phyloP scores from a whole-genome alignment of 2,888 invertebrate species.

The Lasioglossum figueresi region DNA sequence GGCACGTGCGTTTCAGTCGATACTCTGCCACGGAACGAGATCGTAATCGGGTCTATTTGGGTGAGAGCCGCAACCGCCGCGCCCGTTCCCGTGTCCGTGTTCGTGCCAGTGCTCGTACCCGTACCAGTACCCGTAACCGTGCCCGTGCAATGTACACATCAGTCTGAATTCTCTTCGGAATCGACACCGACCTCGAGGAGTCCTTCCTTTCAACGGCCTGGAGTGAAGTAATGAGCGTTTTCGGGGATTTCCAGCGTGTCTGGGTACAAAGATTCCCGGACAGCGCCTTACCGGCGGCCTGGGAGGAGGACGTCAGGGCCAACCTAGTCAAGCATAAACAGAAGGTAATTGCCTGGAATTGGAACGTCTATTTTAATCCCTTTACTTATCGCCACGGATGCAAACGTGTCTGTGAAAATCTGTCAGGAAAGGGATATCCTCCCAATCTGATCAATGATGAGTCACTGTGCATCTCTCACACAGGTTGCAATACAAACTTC shows the following conservation, averaged over 20 bases:
- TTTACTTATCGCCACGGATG: background rate
- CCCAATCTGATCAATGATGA: conserved; percentile 7
- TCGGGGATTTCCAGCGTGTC: conserved; percentile 95
- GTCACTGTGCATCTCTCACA: background rate
- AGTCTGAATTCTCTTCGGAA: conserved; percentile 40
- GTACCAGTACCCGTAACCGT: background rate
- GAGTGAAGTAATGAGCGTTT: conserved; percentile 88
- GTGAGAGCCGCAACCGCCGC: conserved; percentile 59
- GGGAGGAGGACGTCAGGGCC: conserved; percentile 96
- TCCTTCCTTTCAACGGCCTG: conserved; percentile 25
- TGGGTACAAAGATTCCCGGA: conserved; percentile 96
- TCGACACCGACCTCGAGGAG: conserved; percentile 48
- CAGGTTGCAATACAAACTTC: background rate
- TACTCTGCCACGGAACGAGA: conserved; percentile 45
- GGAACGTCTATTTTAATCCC: background rate
- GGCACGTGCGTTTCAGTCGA: conserved; percentile 37
- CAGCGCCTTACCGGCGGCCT: conserved; percentile 94
- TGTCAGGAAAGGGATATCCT: background rate
- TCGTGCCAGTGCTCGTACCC: background rate
- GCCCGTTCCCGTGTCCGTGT: conserved; percentile 44
- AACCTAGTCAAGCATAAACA: conserved; percentile 95
- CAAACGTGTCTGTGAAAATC: background rate
- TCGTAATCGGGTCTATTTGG: conserved; percentile 42
- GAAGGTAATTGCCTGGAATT: conserved; percentile 85
- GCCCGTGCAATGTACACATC: conserved; percentile 62